phyloP scores from a whole-genome alignment of 2,888 invertebrate genomes.

The Prosopocoilus inquinatus region DNA sequence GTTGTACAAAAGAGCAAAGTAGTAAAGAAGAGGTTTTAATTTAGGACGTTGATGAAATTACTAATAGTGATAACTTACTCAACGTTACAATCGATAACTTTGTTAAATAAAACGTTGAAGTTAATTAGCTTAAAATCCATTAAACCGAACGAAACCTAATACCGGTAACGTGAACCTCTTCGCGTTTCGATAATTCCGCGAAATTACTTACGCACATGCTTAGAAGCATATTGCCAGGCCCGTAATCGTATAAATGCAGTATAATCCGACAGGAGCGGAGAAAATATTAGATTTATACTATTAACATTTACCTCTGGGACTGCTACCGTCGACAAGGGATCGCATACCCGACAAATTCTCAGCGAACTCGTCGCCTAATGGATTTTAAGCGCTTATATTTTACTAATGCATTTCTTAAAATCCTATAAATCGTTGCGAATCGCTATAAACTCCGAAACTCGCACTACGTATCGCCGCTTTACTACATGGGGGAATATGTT shows the following conservation, averaged over 20 bases:
- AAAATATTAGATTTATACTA: slow-evolving; percentile 36
- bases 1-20: no score
- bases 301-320: slow-evolving; percentile 32
- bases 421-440: slow-evolving; percentile 39
- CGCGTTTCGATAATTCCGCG: background rate
- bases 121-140: slow-evolving; percentile 1
- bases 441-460: slow-evolving; percentile 30
- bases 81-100: background rate
- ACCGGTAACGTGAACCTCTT: background rate
- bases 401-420: slow-evolving; percentile 43
- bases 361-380: slow-evolving; percentile 38
- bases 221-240: background rate
- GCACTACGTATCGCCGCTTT: slow-evolving; percentile 31
- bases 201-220: slow-evolving; percentile 2
- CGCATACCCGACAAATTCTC: slow-evolving; percentile 24
- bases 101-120: background rate
- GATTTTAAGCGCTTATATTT: slow-evolving; percentile 42
- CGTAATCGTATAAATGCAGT: slow-evolving; percentile 29
- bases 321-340: slow-evolving; percentile 21
- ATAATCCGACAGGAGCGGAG: slow-evolving; percentile 30
- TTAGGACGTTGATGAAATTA: no score
- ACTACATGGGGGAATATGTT: slow-evolving; percentile 33
- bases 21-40: no score
- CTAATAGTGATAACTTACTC: no score
- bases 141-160: background rate